Conservation (phyloP, 2,888 invertebrate species). For the Candidula unifasciata region DNA sequence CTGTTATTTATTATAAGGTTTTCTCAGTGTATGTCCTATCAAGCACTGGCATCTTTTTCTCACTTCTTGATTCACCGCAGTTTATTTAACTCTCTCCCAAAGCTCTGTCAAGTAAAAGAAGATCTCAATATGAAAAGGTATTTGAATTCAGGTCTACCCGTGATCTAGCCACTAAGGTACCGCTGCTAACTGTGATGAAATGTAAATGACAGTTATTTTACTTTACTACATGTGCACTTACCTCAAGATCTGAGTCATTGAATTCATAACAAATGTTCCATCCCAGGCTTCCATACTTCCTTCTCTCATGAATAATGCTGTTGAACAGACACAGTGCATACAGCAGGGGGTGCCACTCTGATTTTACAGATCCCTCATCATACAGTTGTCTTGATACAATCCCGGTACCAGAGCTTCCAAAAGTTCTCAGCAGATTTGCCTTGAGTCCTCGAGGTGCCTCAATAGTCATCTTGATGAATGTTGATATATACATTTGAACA, state of each 20-base stretch:
- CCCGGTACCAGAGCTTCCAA: constrained; percentile 74
- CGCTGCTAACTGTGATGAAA: not conserved
- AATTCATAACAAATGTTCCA: constrained; percentile 78
- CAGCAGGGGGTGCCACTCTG: constrained; percentile 73
- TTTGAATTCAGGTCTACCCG: no score
- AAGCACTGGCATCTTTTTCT: no score
- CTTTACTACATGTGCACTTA: constrained; percentile 50
- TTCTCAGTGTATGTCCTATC: no score
- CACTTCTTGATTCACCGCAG: no score
- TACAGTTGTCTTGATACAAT: constrained; percentile 72
- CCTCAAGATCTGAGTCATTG: constrained; percentile 78
- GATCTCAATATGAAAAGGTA: no score
- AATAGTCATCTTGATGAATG: constrained; percentile 74
- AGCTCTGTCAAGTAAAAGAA: no score
- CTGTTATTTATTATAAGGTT: no score
- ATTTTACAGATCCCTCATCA: constrained; percentile 63
- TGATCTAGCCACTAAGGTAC: no score
- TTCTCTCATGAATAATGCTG: constrained; percentile 77
- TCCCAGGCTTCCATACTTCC: constrained; percentile 77
- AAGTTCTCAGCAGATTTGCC: constrained; percentile 75
- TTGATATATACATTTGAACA: no score
- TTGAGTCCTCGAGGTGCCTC: constrained; percentile 77
- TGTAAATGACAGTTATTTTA: not conserved
- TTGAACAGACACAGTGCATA: constrained; percentile 77
- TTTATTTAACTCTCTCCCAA: no score